Conservation (phyloP, 2,113 vertebrate species). For the Meleagris gallopavo region DNA sequence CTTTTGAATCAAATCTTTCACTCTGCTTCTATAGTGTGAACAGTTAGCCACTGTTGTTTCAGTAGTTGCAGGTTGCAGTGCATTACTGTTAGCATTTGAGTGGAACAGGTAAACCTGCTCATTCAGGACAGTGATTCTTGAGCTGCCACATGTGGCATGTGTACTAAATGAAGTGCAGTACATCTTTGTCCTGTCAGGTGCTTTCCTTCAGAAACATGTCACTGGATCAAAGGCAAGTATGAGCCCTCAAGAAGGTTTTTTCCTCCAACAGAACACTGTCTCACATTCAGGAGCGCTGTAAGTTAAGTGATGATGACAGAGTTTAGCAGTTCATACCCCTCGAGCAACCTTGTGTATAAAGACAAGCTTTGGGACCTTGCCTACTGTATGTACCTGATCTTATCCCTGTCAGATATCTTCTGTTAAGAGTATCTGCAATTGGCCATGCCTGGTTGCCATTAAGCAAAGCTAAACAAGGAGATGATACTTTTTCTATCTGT, state of each 20-base stretch:
- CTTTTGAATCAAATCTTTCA: background rate
- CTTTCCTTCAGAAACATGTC: slow-evolving; percentile 53
- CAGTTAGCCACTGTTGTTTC: background rate
- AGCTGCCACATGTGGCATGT: background rate
- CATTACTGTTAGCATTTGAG: background rate
- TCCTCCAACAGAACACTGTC: background rate
- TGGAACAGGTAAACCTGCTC: background rate
- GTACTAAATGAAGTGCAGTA: slow-evolving; percentile 11
- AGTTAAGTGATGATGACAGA: slow-evolving; percentile 62
- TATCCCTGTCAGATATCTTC: slow-evolving; percentile 37
- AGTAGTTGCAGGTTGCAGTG: background rate
- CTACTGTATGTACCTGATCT: background rate
- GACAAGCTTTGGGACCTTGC: slow-evolving; percentile 36
- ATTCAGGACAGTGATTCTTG: background rate
- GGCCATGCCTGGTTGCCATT: slow-evolving; percentile 12
- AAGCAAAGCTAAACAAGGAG: background rate
- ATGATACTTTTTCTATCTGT: background rate
- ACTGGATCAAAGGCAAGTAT: slow-evolving; percentile 25
- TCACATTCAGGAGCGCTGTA: background rate
- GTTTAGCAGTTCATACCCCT: slow-evolving; percentile 54
- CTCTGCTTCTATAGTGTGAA: background rate
- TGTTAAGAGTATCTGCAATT: background rate
- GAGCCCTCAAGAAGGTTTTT: background rate
- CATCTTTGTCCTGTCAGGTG: slow-evolving; percentile 43
- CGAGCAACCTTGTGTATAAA: slow-evolving; percentile 32